These are phyloP conservation scores for Gouania willdenowi DNA, from an alignment of 2,797 vertebrate species.

Conservation along the genomic window DNA sequence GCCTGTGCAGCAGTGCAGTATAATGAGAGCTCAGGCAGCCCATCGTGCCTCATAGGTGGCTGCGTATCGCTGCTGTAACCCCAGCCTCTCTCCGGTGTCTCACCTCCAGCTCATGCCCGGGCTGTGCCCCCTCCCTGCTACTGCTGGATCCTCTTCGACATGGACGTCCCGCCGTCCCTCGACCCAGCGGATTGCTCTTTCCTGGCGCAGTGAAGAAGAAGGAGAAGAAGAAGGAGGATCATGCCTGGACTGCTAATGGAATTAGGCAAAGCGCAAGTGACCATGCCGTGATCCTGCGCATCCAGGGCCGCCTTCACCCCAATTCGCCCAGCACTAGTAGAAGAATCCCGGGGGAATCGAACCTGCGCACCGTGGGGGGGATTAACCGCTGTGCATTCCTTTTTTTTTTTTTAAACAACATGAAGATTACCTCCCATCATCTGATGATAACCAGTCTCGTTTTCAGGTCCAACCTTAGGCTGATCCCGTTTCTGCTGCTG, in stretches of 20 bases:
- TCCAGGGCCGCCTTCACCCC: conserved; percentile 77
- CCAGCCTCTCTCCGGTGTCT: conserved; percentile 60
- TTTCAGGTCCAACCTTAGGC: conserved; percentile 86
- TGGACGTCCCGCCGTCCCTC: conserved; percentile 91
- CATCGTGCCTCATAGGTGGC: conserved; percentile 69
- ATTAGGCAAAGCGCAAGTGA: conserved; percentile 84
- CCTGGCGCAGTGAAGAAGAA: conserved; percentile 87
- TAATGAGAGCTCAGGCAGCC: conserved; percentile 82
- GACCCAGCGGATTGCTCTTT: conserved; percentile 86
- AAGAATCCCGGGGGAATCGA: conserved; percentile 78
- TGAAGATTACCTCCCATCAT: conserved; percentile 89
- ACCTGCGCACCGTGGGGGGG: conserved; percentile 68
- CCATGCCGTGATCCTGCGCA: conserved; percentile 95
- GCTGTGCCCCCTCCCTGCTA: conserved; percentile 73
- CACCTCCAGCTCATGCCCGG: conserved; percentile 66
- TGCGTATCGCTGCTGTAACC: conserved; percentile 73
- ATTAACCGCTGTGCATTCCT: conserved; percentile 74
- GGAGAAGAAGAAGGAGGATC: conserved; percentile 53
- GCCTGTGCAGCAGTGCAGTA: conserved; percentile 96
- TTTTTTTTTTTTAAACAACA: conserved; percentile 83
- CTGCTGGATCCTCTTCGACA: conserved; percentile 84
- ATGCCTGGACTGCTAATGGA: conserved; percentile 92
- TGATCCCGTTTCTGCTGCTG: conserved; percentile 87
- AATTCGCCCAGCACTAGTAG: conserved; percentile 77
- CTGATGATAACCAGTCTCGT: conserved; percentile 87